A percentile compares a stretch with the other conserved stretches of the same genome.
Conservation (phyloP, 2,113 vertebrate genomes). For the Benitochromis conjunctus region DNA sequence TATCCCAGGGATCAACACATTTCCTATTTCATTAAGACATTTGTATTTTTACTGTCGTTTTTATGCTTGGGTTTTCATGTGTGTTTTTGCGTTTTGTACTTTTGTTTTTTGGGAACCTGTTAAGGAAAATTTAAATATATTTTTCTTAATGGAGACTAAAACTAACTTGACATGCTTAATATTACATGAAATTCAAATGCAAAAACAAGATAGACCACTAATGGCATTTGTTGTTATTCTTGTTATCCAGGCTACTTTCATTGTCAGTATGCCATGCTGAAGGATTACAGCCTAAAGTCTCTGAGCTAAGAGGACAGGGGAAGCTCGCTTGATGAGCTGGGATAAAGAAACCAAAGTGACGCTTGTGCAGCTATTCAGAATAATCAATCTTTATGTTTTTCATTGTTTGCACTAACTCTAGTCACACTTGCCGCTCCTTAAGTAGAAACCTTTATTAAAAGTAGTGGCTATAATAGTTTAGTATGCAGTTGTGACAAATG, state of each 20-base stretch:
- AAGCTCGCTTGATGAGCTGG: neutral
- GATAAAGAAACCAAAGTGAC: accelerated
- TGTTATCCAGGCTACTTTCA: neutral
- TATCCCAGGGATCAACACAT: neutral
- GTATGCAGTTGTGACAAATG: neutral
- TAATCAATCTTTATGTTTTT: neutral
- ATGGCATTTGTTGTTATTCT: neutral
- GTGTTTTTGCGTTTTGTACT: neutral
- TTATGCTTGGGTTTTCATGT: neutral
- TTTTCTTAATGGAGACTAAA: neutral
- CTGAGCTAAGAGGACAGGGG: neutral
- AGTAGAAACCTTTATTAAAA: neutral
- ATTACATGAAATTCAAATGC: neutral
- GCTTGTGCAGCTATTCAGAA: accelerated
- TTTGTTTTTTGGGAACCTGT: accelerated
- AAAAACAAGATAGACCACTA: neutral
- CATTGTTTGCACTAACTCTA: neutral
- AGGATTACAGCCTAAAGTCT: neutral
- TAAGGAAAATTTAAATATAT: neutral
- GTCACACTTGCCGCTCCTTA: neutral
- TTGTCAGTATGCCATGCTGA: too few relatives aligned
- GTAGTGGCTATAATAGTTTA: neutral
- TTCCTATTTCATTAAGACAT: neutral
- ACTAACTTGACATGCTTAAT: neutral
- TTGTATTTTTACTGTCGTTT: neutral